Percentiles rank a stretch among this genome's conserved stretches.
Evolutionary conservation across 2,797 vertebrate genomes (phyloP).

Genomic region (Holocentrus rufus): DNA sequence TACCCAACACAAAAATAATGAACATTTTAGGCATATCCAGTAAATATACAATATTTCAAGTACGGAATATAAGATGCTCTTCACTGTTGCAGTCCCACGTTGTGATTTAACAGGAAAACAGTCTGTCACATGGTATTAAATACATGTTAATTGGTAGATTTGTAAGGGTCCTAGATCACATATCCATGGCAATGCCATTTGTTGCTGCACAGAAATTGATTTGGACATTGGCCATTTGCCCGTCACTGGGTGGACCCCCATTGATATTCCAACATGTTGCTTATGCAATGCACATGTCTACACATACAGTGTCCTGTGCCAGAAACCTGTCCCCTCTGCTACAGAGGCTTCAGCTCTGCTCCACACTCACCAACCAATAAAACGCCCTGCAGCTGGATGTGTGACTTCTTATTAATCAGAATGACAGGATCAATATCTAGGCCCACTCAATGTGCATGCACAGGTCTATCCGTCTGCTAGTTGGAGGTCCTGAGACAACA

Average conservation of each 20-base stretch:
- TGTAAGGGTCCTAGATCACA: constrained; percentile 2
- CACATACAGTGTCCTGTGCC: constrained; percentile 29
- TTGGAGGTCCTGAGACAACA: constrained; percentile 22
- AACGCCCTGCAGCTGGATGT: constrained; percentile 46
- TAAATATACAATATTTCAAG: too few species aligned
- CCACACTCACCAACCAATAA: constrained; percentile 37
- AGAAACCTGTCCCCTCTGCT: constrained; percentile 31
- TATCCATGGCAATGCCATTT: constrained; percentile 1
- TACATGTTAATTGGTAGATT: neutral
- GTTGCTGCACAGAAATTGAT: constrained; percentile 12
- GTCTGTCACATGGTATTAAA: too few species aligned
- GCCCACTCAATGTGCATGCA: constrained; percentile 9
- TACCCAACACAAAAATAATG: too few species aligned
- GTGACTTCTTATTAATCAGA: constrained; percentile 57
- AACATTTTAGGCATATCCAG: too few species aligned
- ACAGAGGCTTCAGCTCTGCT: constrained; percentile 47
- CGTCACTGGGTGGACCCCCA: constrained; percentile 32
- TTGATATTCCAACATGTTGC: constrained; percentile 35
- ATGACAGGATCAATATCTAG: constrained; percentile 50
- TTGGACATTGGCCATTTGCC: neutral
- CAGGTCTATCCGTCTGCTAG: constrained; percentile 34
- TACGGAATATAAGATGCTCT: too few species aligned
- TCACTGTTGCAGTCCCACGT: too few species aligned
- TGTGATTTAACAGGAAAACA: too few species aligned
- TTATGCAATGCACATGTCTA: constrained; percentile 26